A percentile compares a stretch with the other conserved stretches of the same genome.
Evolutionary conservation across 2,888 invertebrate genomes (phyloP).

Genomic region (Phania funesta): DNA sequence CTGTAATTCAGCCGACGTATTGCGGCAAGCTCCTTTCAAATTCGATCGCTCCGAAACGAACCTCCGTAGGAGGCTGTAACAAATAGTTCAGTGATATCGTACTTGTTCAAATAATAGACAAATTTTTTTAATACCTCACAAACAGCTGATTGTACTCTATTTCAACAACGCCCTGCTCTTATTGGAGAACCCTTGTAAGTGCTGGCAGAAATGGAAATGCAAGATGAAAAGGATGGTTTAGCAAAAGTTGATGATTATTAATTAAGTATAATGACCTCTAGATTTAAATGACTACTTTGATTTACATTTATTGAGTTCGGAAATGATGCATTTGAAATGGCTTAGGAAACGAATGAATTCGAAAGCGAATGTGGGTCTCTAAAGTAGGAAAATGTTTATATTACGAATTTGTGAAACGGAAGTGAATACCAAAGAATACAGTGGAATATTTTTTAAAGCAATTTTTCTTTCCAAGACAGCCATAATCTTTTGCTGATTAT

Average conservation of each 20-base stretch:
- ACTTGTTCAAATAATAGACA: too few relatives aligned
- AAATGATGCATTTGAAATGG: constrained; percentile 18
- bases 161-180: too few relatives aligned
- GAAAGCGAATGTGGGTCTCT: neutral
- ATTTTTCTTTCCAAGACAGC: too few relatives aligned
- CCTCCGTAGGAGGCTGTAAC: too few relatives aligned
- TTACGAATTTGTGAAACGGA: neutral
- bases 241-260: constrained; percentile 35
- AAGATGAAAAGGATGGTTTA: constrained; percentile 28
- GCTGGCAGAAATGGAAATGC: neutral
- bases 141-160: too few relatives aligned
- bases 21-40: too few relatives aligned
- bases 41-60: too few relatives aligned
- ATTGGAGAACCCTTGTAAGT: too few relatives aligned
- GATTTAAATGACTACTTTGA: constrained; percentile 17
- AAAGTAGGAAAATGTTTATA: neutral
- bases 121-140: too few relatives aligned
- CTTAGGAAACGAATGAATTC: constrained; percentile 5
- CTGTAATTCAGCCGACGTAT: too few relatives aligned
- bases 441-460: neutral
- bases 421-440: neutral
- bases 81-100: too few relatives aligned
- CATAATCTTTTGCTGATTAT: too few relatives aligned
- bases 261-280: constrained; percentile 27
- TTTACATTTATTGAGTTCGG: constrained; percentile 45